Conservation (phyloP, 2,888 invertebrate genomes). For the Eupsilia transversa region DNA sequence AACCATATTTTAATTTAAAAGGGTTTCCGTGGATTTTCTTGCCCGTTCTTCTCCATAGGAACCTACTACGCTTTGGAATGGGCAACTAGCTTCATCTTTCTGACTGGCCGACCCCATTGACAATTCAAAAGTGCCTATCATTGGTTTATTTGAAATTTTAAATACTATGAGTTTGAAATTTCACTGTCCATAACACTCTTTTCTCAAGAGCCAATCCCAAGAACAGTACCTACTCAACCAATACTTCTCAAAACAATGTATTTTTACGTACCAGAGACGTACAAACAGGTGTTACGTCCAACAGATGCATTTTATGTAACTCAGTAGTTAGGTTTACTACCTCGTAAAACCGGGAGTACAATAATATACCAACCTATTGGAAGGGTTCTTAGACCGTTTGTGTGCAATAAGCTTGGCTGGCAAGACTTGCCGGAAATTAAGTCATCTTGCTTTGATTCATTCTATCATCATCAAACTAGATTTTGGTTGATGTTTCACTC, state of each 20-base stretch:
- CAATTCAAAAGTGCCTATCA: too few relatives aligned
- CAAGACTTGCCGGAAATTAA: conserved; percentile 26
- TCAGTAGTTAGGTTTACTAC: conserved; percentile 57
- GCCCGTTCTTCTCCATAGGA: too few relatives aligned
- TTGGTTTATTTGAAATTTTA: too few relatives aligned
- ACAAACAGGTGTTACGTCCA: conserved; percentile 58
- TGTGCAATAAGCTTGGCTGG: conserved; percentile 11
- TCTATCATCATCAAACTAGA: conserved; percentile 1
- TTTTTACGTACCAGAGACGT: conserved; percentile 54
- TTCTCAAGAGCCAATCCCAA: conserved; percentile 13
- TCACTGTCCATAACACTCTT: not conserved
- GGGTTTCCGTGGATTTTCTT: too few relatives aligned
- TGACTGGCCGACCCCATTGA: too few relatives aligned
- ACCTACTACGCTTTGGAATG: too few relatives aligned
- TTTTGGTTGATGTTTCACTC: not conserved
- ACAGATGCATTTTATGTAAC: conserved; percentile 68
- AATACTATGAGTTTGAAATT: too few relatives aligned
- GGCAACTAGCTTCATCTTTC: too few relatives aligned
- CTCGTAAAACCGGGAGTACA: conserved; percentile 59
- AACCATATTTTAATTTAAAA: too few relatives aligned
- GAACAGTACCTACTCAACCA: conserved; percentile 16
- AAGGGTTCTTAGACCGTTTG: conserved; percentile 1
- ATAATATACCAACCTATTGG: conserved; percentile 22
- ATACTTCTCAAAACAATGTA: conserved; percentile 54
- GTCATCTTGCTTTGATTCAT: conserved; percentile 34